Base-by-base conservation (phyloP, 2,888 invertebrate genomes). In the Perithous albicinctus region DNA sequence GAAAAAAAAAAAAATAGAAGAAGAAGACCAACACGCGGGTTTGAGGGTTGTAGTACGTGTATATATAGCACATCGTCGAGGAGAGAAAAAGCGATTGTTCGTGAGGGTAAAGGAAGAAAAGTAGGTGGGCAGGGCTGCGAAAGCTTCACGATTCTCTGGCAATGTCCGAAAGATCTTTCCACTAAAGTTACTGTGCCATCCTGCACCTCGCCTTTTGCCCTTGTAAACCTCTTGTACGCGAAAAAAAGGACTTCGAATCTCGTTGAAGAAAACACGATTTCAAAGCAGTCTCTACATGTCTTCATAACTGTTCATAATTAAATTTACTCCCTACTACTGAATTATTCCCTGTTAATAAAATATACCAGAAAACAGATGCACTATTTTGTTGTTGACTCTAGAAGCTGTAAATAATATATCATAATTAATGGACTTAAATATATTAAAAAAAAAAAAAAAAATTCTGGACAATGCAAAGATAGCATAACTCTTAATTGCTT, bases 171-270 rank as follows among this genome's bases (percentile, higher is more conserved):
- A 32, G 4, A 18, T 10, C 7, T 41, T 59, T 59, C 18, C 43
- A 41, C 29, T 0, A 43, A 10, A 43, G 56, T 23, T 18, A 43
- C 26, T 18, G 43, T 3, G n/a, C 41, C 5, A 26, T 20, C 54
- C 32, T 46, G 26, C 15, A n/a, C 26, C 26, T 6, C 63, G 10
- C 41, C 7, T 38, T 10, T 5, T 61, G 38, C 38, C 20, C 64
- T 29, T 26, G 43, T 54, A 70, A 69, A n/a, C n/a, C n/a, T n/a
- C n/a, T 12, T 59, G 12, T 12, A 32, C 29, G 12, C 69, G 43
- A 67, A 69, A 15, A 69, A 15, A 74, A 69, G 43, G 32, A 69
- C 61, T 63, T 38, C 2, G 43, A 54, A 69, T 74, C 63, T 54
- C 63, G 43, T 69, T 32, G 23, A 32, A 51, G 41, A 38, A 66